Base-by-base conservation (phyloP, 2,888 invertebrate species). In the Scaeva pyrastri region DNA sequence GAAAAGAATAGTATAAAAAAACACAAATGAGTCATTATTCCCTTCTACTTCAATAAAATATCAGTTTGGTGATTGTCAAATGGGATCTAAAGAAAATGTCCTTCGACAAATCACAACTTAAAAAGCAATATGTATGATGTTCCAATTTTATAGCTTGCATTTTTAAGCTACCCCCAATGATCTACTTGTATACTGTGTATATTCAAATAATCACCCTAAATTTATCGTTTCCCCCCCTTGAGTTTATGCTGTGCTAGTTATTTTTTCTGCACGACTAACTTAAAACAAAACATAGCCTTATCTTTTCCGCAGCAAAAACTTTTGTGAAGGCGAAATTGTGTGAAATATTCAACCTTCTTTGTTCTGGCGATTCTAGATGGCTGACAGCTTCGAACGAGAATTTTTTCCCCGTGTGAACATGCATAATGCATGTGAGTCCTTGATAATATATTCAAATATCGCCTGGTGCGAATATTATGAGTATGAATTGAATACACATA, bases 261-360 rank as follows among this genome's bases (percentile, higher is more conserved):
- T 58, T 26, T 52, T 23, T 14, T 23, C 31, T 16, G 16, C 16
- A 6, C 31, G 31, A 7, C 16, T 31, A 16, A 19, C 36, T 6
- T 12, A 6, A 36, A 56, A 31, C 56, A 56, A 58, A 39, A 58
- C 10, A 12, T 4, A 56, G 16, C 3, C 16, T 58, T 58, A 58
- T 58, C 58, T 58, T 2, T 58, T 58, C 19, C 39, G 21, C 12
- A 58, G 39, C 19, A 58, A 12, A n/a, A 58, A 58, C 19, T 39
- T 39, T 39, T 14, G 10, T 58, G 19, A 39, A 36, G 14, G 19
- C 39, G 39, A 39, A 36, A 39, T 58, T 19, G 58, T 39, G 36
- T 39, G 12, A 58, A 58, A 39, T 39, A 58, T 58, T 58, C 58
- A 58, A 39, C 39, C 39, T 39, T 12, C 21, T 58, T 58, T 58